Base-by-base conservation (phyloP, 2,888 invertebrate species). In the Limnephilus lunatus region DNA sequence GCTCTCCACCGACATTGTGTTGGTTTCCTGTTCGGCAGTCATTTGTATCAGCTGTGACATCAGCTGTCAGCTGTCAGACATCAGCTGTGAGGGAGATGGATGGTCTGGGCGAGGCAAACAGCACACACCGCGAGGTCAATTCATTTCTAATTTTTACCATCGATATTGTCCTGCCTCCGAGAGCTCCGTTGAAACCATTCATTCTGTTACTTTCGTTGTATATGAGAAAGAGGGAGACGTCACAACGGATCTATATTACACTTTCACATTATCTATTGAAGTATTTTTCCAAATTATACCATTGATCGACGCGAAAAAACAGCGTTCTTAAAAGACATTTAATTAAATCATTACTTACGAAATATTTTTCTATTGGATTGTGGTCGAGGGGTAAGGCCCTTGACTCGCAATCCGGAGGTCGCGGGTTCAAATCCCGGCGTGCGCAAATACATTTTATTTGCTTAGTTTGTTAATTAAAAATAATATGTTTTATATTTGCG, bases 31-130 rank as follows among this genome's bases (percentile, higher is more conserved):
- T 85, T 85, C 44, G 44, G n/a, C 85, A 85, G 35, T 35, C 85
- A 85, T 85, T 44, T 35, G 44, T 85, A 85, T 85, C 44, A n/a
- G 35, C 85, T 44, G 85, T 85, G 85, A 85, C 85, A 85, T 32
- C 85, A 31, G 32, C 82, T 35, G 32, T 83, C 39, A 39, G 85
- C 35, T 85, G 39, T 39, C 39, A n/a, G 39, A n/a, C 85, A n/a
- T 83, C 82, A 83, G 82, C 85, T 44, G 85, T 85, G 85, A 85
- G n/a, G 85, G 25, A 39, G 85, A 85, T 85, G 15, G 44, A 85
- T 85, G 85, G n/a, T 39, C 39, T 35, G 44, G 85, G 85, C 35
- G 32, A n/a, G 85, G 68, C n/a, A 68, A 68, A 15, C 82, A 32
- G 82, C n/a, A 85, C 25, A 85, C 85, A 85, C 15, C 19, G 31